Percentiles rank a stretch among this genome's conserved stretches.
These are phyloP conservation scores for Boloria euphrosyne DNA, from an alignment of 2,888 invertebrate species.

Conservation along the genomic window DNA sequence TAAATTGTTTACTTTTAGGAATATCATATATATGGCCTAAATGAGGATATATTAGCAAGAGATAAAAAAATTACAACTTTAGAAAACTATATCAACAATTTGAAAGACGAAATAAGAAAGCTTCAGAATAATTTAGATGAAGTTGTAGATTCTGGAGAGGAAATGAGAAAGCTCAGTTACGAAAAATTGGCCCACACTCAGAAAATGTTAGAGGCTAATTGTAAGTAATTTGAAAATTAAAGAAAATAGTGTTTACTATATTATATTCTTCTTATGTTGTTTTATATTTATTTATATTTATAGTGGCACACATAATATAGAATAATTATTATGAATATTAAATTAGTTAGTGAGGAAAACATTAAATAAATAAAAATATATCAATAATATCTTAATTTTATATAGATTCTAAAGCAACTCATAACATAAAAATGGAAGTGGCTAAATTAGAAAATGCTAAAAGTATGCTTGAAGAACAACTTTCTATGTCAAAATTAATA, in stretches of 20 bases:
- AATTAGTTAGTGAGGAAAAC: no score
- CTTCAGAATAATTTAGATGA: conserved; percentile 56
- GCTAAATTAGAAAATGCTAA: conserved; percentile 61
- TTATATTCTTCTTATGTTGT: background rate
- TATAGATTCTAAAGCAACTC: conserved; percentile 72
- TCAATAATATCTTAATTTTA: conserved; percentile 29
- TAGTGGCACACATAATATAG: no score
- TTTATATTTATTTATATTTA: background rate
- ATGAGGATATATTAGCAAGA: conserved; percentile 57
- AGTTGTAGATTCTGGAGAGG: conserved; percentile 60
- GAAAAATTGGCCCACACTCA: conserved; percentile 58
- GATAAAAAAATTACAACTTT: conserved; percentile 64
- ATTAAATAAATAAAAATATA: no score
- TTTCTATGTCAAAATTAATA: conserved; percentile 54
- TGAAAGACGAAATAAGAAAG: conserved; percentile 64
- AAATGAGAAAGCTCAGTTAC: conserved; percentile 56
- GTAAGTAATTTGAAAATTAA: conserved; percentile 51
- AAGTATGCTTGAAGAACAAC: conserved; percentile 53
- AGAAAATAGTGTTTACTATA: background rate
- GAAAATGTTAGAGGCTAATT: conserved; percentile 67
- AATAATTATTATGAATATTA: no score
- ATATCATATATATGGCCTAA: conserved; percentile 53
- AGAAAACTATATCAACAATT: conserved; percentile 68
- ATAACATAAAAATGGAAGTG: conserved; percentile 71
- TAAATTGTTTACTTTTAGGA: conserved; percentile 54